Conservation (phyloP, 2,113 vertebrate genomes). For the Anas platyrhynchos region DNA sequence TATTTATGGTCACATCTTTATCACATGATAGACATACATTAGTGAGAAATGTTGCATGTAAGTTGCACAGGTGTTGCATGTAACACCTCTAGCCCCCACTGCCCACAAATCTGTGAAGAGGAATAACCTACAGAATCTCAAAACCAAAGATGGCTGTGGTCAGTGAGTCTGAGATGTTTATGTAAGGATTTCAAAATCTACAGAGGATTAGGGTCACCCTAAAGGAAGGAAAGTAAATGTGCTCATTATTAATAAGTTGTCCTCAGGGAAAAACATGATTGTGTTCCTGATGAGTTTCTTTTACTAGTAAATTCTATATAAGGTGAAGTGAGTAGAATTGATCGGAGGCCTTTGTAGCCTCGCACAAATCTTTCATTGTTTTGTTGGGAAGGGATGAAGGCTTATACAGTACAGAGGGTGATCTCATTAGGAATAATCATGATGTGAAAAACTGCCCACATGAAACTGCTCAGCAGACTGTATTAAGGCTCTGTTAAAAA, state of each 20-base stretch:
- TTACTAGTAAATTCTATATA: background rate
- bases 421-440: constrained; percentile 57
- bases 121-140: background rate
- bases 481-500: constrained; percentile 58
- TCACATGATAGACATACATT: background rate
- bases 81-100: background rate
- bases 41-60: background rate
- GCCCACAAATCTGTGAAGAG: background rate
- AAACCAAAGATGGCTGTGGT: background rate
- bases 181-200: background rate
- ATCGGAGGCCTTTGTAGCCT: background rate
- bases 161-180: background rate
- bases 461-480: constrained; percentile 2
- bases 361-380: constrained; percentile 40
- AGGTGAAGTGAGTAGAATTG: background rate
- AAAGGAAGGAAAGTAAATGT: background rate
- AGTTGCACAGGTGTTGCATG: background rate
- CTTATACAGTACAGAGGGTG: constrained; percentile 27
- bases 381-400: background rate
- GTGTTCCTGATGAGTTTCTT: background rate
- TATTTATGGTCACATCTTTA: background rate
- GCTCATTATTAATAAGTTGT: background rate
- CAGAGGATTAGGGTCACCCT: background rate
- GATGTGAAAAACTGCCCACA: constrained; percentile 44
- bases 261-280: background rate